Evolutionary conservation across 1,140 invertebrate genomes (phyloP).

Genomic region (Halesus radiatus): DNA sequence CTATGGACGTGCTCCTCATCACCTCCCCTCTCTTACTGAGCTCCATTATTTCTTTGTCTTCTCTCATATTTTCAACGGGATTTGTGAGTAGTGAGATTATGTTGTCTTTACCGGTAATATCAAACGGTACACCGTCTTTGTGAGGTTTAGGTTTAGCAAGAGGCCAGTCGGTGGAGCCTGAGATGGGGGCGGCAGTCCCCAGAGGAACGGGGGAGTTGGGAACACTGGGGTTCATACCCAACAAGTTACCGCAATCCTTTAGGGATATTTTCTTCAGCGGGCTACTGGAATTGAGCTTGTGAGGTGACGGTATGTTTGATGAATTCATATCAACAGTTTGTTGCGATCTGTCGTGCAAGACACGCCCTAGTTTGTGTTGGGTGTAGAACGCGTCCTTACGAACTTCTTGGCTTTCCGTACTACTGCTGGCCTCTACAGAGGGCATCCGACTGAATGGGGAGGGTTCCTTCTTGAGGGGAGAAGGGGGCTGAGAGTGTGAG

Average conservation of each 20-base stretch:
- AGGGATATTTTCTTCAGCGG: constrained; percentile 46
- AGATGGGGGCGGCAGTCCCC: constrained; percentile 57
- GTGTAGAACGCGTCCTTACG: constrained; percentile 57
- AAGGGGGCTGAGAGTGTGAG: constrained; percentile 74
- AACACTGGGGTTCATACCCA: constrained; percentile 39
- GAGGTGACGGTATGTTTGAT: constrained; percentile 33
- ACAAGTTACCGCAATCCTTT: constrained; percentile 34
- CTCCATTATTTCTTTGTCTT: constrained; percentile 64
- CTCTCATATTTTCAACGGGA: constrained; percentile 59
- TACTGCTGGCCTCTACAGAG: constrained; percentile 42
- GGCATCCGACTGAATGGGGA: constrained; percentile 65
- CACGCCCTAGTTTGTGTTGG: constrained; percentile 65
- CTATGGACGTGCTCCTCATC: constrained; percentile 47
- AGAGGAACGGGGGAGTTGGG: constrained; percentile 59
- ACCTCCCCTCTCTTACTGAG: constrained; percentile 59
- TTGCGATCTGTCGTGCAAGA: constrained; percentile 62
- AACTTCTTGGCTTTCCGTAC: constrained; percentile 51
- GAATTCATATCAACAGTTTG: constrained; percentile 58
- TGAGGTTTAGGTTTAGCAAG: constrained; percentile 61
- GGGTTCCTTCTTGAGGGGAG: constrained; percentile 77
- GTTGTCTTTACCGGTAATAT: constrained; percentile 32
- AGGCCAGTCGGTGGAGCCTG: constrained; percentile 58
- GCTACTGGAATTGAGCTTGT: constrained; percentile 59
- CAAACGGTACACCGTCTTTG: constrained; percentile 55
- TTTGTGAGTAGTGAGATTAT: constrained; percentile 33